phyloP scores from a whole-genome alignment of 2,888 invertebrate species.

The Amblyteles armatorius region DNA sequence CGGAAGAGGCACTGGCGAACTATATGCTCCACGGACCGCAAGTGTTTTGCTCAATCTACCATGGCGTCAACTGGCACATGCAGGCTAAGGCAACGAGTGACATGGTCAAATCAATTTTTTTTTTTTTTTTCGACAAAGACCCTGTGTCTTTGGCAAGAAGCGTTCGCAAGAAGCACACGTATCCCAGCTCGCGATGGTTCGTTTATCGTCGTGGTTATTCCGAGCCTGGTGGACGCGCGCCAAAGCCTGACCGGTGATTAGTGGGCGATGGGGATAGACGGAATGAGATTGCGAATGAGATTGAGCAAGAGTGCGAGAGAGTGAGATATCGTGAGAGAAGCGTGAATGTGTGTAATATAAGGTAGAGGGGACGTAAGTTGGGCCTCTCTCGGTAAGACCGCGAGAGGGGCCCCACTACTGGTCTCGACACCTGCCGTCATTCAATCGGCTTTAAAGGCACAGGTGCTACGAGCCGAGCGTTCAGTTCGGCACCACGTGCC shows the following conservation, averaged over 20 bases:
- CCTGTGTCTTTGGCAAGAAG: constrained; percentile 5
- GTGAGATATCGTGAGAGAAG: constrained; percentile 8
- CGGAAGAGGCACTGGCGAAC: constrained; percentile 54
- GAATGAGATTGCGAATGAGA: constrained; percentile 50
- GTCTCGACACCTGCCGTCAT: constrained; percentile 66
- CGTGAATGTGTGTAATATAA: constrained; percentile 9
- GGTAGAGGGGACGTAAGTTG: constrained; percentile 62
- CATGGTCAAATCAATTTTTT: not conserved
- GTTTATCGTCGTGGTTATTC: constrained; percentile 34
- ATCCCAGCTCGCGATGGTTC: not conserved
- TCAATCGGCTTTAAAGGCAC: constrained; percentile 74
- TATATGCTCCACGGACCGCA: constrained; percentile 25
- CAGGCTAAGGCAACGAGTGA: constrained; percentile 15
- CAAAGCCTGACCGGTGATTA: constrained; percentile 59
- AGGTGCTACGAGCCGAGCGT: constrained; percentile 61
- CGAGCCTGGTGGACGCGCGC: constrained; percentile 54
- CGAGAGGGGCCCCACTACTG: constrained; percentile 69
- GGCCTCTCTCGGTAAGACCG: constrained; percentile 56
- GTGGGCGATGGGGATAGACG: constrained; percentile 45
- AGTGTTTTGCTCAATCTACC: constrained; percentile 34
- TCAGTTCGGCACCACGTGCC: constrained; percentile 75
- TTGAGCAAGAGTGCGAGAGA: constrained; percentile 29
- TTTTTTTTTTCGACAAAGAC: not conserved
- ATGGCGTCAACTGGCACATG: not conserved
- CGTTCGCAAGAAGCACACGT: not conserved